These are phyloP conservation scores for Uria lomvia DNA, from an alignment of 2,113 vertebrate species.

Conservation along the genomic window DNA sequence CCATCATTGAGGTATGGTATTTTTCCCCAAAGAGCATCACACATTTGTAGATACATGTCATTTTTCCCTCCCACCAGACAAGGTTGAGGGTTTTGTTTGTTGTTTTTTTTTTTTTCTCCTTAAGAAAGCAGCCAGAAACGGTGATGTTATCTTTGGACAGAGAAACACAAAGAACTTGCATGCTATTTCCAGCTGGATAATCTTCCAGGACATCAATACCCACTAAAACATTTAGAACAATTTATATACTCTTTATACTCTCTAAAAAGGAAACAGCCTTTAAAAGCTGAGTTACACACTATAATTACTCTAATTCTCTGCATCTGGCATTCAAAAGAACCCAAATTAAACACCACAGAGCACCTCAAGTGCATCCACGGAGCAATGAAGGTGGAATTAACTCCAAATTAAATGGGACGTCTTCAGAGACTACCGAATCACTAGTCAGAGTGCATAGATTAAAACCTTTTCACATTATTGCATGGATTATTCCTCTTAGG, in stretches of 20 bases:
- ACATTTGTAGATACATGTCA: fast-evolving
- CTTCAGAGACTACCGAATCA: conserved; percentile 23
- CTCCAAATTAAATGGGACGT: conserved; percentile 47
- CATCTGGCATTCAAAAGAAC: conserved; percentile 56
- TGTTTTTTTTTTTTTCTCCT: neutral
- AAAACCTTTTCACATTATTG: neutral
- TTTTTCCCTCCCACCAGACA: too few species aligned
- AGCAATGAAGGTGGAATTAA: conserved; percentile 64
- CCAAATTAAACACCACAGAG: conserved; percentile 58
- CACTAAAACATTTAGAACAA: conserved; percentile 52
- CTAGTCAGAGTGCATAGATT: neutral
- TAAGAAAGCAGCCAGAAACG: neutral
- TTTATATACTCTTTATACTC: conserved; percentile 58
- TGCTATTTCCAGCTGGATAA: conserved; percentile 56
- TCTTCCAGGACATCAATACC: conserved; percentile 49
- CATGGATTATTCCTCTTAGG: neutral
- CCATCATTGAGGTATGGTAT: fast-evolving
- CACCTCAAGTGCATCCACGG: conserved; percentile 52
- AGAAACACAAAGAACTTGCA: conserved; percentile 13
- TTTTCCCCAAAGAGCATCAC: neutral
- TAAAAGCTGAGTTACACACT: conserved; percentile 49
- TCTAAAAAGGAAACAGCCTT: conserved; percentile 39
- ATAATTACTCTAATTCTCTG: conserved; percentile 61
- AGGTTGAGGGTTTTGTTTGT: neutral
- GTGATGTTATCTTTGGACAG: neutral